Evolutionary conservation across 2,888 invertebrate species (phyloP).

Genomic region (Archips crataeganus): DNA sequence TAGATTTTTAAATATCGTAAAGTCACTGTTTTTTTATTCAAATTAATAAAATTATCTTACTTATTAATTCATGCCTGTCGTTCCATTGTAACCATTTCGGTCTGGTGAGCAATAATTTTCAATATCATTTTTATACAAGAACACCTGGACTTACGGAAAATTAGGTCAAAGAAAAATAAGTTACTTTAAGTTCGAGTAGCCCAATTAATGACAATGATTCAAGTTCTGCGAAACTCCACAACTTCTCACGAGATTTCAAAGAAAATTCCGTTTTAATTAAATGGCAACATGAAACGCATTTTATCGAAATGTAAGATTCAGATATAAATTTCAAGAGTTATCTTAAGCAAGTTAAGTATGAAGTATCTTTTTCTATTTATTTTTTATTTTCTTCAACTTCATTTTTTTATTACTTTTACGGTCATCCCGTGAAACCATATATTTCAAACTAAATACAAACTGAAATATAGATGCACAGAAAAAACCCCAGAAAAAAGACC

Average conservation of each 20-base stretch:
- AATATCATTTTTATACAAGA: conserved; percentile 21
- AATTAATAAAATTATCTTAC: background rate
- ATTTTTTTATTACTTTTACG: too few relatives aligned
- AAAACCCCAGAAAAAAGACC: too few relatives aligned
- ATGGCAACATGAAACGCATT: conserved; percentile 34
- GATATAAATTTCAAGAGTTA: conserved; percentile 23
- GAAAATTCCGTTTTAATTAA: conserved; percentile 40
- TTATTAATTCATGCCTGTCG: background rate
- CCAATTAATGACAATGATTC: conserved; percentile 41
- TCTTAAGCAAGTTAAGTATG: too few relatives aligned
- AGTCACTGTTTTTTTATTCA: background rate
- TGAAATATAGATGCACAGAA: too few relatives aligned
- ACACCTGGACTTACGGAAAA: conserved; percentile 10
- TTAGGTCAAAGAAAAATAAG: conserved; percentile 33
- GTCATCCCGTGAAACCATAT: too few relatives aligned
- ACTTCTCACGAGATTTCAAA: conserved; percentile 34
- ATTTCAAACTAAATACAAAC: too few relatives aligned
- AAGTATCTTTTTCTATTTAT: too few relatives aligned
- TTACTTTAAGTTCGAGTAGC: conserved; percentile 31
- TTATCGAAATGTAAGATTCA: conserved; percentile 33
- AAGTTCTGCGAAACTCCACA: conserved; percentile 29
- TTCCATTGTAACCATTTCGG: background rate
- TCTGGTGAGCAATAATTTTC: conserved; percentile 14
- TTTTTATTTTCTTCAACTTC: too few relatives aligned
- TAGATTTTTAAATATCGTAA: background rate